Evolutionary conservation across 1,140 invertebrate species (phyloP), one percentile per base, ranked within the genome.

Genomic region (Amphibalanus amphitrite): DNA sequence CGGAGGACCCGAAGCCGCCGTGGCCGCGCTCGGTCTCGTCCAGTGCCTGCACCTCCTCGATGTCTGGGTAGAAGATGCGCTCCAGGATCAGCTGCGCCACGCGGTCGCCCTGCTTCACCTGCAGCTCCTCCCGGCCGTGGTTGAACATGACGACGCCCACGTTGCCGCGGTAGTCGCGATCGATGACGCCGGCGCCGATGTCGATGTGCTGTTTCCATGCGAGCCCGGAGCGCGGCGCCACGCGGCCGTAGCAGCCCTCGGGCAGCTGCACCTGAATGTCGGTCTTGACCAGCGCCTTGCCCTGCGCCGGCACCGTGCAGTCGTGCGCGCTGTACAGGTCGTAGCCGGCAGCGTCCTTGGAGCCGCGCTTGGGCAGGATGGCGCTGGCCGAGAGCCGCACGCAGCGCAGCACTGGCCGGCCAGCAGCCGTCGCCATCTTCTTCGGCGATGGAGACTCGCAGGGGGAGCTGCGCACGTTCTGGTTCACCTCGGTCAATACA

Each of bases 11-110:
- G 65, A 67, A 67, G 26, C 65, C 65, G 26, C 65, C 65, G 3
- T 67, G 3, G 3, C 65, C 65, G 3, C 65, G n/a, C 3, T 20
- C 65, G 10, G 65, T 67, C n/a, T 67, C 23, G 28, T 28, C 28
- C 23, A 67, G 28, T 28, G 8, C 1, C 26, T 28, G 3, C n/a
- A 87, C 85, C 85, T 98, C 91, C 74, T 87, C 77, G 20, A 97
- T 74, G 67, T 90, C 87, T 8, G 95, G 92, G 78, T 94, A 91
- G 71, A 82, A 88, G 72, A 98, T 96, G 77, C 85, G 87, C 81
- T 99, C 95, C 82, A 93, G 96, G 74, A 99, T 96, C 0, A 99
- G 83, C 78, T 99, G 97, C 67, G 97, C 97, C 77, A 99, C 89
- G 68, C 95, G 84, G 79, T 99, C 96, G 17, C 97, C 97, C 77